Evolutionary conservation across 2,113 vertebrate genomes (phyloP).

Genomic region (Emberiza fucata): DNA sequence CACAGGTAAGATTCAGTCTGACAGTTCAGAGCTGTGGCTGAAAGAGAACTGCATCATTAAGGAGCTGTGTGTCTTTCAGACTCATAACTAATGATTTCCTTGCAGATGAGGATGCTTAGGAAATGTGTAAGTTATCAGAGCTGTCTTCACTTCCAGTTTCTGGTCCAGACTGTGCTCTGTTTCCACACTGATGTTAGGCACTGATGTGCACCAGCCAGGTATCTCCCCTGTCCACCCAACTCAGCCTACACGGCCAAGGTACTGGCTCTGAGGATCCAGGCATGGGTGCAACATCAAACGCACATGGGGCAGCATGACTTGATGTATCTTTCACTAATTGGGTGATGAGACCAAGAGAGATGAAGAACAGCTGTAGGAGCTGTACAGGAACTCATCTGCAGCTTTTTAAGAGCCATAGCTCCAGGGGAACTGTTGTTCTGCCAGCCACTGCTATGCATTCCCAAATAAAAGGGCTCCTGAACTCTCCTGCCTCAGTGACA

Average conservation of each 20-base stretch:
- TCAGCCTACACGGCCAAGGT: not conserved
- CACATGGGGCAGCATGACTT: not conserved
- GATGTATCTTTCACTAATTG: constrained; percentile 34
- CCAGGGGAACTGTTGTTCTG: not conserved
- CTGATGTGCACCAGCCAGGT: not conserved
- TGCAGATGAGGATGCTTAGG: not conserved
- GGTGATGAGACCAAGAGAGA: constrained; percentile 59
- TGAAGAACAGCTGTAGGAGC: constrained; percentile 61
- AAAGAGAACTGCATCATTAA: not conserved
- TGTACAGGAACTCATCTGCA: not conserved
- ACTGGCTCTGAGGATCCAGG: not conserved
- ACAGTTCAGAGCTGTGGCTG: constrained; percentile 4
- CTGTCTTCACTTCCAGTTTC: not conserved
- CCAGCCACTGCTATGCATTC: constrained; percentile 37
- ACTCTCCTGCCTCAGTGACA: not conserved
- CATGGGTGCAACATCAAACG: not conserved
- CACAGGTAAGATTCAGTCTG: not conserved
- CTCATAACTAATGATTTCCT: not conserved
- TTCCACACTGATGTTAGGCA: not conserved
- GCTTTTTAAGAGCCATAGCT: constrained; percentile 25
- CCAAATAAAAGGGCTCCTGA: not conserved
- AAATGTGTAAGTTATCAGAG: not conserved
- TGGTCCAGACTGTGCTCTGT: not conserved
- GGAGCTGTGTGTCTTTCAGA: not conserved
- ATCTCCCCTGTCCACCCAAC: not conserved